phyloP scores from a whole-genome alignment of 2,113 vertebrate genomes.

The Trichomycterus rosablanca region DNA sequence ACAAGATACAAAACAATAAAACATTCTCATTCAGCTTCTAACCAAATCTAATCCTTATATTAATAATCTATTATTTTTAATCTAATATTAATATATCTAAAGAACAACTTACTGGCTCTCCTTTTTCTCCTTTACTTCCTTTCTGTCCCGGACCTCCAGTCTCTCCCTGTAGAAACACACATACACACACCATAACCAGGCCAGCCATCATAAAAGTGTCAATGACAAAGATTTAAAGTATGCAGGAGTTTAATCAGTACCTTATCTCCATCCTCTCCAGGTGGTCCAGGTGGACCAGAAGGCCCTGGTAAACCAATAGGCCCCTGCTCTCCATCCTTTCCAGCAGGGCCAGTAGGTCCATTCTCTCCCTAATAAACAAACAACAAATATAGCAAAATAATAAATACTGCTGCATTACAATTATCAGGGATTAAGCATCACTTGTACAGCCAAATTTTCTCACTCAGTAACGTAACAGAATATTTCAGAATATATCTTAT shows the following conservation, averaged over 20 bases:
- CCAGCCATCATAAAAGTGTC: too few species aligned
- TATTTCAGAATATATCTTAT: too few species aligned
- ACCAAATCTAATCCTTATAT: too few species aligned
- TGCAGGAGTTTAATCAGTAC: slow-evolving; percentile 50
- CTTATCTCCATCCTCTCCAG: slow-evolving; percentile 90
- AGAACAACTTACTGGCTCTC: slow-evolving; percentile 73
- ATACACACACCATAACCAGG: too few species aligned
- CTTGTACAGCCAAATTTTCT: too few species aligned
- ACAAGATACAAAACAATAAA: not conserved
- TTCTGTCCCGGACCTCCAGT: slow-evolving; percentile 81
- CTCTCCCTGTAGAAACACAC: slow-evolving; percentile 72
- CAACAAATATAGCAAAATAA: too few species aligned
- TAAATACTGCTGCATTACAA: too few species aligned
- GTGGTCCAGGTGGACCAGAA: slow-evolving; percentile 69
- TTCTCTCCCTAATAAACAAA: slow-evolving; percentile 90
- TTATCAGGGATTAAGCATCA: too few species aligned
- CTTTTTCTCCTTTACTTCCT: slow-evolving; percentile 87
- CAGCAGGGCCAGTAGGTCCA: slow-evolving; percentile 72
- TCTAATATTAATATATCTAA: not conserved
- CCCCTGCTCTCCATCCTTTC: slow-evolving; percentile 77
- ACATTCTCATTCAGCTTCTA: not conserved
- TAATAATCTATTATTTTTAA: too few species aligned
- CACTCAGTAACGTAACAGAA: too few species aligned
- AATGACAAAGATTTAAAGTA: too few species aligned
- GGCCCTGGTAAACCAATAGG: slow-evolving; percentile 72